Conservation (phyloP, 2,888 invertebrate genomes). For the Sisyra terminalis region DNA sequence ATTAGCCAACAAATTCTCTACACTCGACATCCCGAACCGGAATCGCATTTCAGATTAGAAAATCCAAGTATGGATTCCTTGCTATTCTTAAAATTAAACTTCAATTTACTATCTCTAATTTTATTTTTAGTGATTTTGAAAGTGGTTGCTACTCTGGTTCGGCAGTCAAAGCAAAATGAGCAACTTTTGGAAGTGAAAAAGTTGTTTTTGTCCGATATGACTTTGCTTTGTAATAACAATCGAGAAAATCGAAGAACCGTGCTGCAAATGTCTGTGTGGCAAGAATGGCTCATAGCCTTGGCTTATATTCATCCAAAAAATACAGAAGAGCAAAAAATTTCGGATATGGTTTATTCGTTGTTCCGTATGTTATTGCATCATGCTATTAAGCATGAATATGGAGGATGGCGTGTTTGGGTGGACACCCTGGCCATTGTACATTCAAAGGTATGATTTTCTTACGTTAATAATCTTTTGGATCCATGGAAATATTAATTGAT, state of each 20-base stretch:
- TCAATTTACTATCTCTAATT: constrained; percentile 4
- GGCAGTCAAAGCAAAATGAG: constrained; percentile 90
- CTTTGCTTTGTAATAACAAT: constrained; percentile 92
- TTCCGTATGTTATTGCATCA: constrained; percentile 97
- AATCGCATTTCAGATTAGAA: constrained; percentile 85
- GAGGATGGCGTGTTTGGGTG: constrained; percentile 99
- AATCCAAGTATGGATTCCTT: constrained; percentile 84
- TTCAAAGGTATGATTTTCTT: constrained; percentile 59
- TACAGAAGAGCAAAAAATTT: constrained; percentile 88
- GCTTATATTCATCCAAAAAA: constrained; percentile 95
- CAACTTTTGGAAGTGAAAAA: constrained; percentile 87
- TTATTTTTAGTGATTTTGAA: constrained; percentile 79
- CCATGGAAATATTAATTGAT: too few relatives aligned
- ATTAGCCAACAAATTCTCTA: constrained; percentile 90
- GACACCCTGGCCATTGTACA: constrained; percentile 98
- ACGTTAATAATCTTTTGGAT: not conserved
- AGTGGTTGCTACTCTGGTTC: constrained; percentile 91
- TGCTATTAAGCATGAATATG: constrained; percentile 97
- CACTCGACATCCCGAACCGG: constrained; percentile 87
- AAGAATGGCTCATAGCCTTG: constrained; percentile 97
- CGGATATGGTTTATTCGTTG: constrained; percentile 94
- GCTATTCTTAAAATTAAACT: too few relatives aligned
- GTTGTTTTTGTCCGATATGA: constrained; percentile 94
- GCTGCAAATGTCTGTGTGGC: constrained; percentile 99
- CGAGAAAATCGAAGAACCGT: constrained; percentile 94